phyloP scores from a whole-genome alignment of 1,140 invertebrate genomes.

The Heliconius eleuchia region DNA sequence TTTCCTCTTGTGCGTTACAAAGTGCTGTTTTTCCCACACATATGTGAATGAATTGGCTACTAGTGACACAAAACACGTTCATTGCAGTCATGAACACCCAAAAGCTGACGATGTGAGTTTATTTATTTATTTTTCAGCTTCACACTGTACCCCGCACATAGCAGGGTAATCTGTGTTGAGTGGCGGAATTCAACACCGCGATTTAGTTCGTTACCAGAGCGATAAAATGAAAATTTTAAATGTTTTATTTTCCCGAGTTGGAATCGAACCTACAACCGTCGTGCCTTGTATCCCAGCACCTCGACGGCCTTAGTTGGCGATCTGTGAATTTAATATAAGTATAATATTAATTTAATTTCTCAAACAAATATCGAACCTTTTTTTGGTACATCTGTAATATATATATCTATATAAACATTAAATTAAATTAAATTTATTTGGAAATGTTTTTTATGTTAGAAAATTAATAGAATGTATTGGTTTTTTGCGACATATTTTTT shows the following conservation, averaged over 20 bases:
- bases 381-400: not conserved
- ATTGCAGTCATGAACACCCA: slow-evolving; percentile 68
- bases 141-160: too few relatives aligned
- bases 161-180: slow-evolving; percentile 19
- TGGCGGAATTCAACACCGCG: too few relatives aligned
- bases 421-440: too few relatives aligned
- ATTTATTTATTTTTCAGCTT: not conserved
- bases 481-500: too few relatives aligned
- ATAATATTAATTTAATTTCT: not conserved
- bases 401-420: too few relatives aligned
- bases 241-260: too few relatives aligned
- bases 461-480: not conserved
- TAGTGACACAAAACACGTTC: slow-evolving; percentile 58
- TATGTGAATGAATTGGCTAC: slow-evolving; percentile 53
- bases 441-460: not conserved
- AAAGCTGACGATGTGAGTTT: slow-evolving; percentile 68
- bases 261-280: too few relatives aligned
- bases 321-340: slow-evolving; percentile 32
- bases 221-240: too few relatives aligned
- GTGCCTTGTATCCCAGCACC: too few relatives aligned
- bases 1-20: slow-evolving; percentile 48
- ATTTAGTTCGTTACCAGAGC: too few relatives aligned
- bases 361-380: not conserved
- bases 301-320: too few relatives aligned
- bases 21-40: slow-evolving; percentile 48